Conservation (phyloP, 2,797 vertebrate species). For the Anas bahamensis region DNA sequence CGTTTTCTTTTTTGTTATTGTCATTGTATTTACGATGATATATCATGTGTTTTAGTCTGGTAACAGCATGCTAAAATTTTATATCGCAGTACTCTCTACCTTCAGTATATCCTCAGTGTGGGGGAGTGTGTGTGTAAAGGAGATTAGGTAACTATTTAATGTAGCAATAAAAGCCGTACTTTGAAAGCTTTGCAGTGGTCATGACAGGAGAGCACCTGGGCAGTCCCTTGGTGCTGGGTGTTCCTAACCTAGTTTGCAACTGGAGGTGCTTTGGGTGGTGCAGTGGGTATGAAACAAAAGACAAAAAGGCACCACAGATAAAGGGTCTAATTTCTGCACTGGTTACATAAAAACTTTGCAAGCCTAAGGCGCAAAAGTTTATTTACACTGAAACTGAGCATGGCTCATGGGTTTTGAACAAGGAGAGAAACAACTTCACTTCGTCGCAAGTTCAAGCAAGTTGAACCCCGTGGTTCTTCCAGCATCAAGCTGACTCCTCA, state of each 20-base stretch:
- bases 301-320: background rate
- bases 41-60: background rate
- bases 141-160: background rate
- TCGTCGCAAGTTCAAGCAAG: background rate
- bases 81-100: fast-evolving
- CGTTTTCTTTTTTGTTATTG: background rate
- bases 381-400: background rate
- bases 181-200: background rate
- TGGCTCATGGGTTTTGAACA: background rate
- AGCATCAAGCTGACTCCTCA: background rate
- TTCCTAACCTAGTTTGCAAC: background rate
- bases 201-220: background rate
- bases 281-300: background rate
- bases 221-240: background rate
- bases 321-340: background rate
- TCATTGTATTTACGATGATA: background rate
- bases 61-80: background rate
- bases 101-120: background rate
- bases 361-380: background rate
- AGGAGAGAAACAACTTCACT: background rate
- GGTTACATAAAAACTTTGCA: background rate
- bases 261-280: background rate
- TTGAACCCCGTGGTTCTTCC: background rate
- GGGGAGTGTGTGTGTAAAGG: background rate
- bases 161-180: background rate